phyloP scores from a whole-genome alignment of 2,113 vertebrate genomes.

The Ophiodon elongatus region DNA sequence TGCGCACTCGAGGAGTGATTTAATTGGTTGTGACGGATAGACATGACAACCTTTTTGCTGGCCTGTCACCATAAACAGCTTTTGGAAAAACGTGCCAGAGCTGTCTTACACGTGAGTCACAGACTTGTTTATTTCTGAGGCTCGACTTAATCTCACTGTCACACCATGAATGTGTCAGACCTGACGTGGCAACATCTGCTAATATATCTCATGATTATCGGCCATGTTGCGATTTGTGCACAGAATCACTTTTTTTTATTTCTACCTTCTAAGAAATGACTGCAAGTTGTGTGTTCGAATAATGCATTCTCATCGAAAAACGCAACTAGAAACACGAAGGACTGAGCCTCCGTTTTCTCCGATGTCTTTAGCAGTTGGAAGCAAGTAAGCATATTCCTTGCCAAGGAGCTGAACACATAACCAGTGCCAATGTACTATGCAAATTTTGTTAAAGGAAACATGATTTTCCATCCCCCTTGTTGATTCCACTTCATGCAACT shows the following conservation, averaged over 20 bases:
- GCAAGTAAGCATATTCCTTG: conserved; percentile 50
- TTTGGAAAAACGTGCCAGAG: conserved; percentile 31
- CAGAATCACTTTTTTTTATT: conserved; percentile 14
- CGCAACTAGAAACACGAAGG: conserved; percentile 14
- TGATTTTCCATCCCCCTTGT: conserved; percentile 66
- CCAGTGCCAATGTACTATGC: conserved; percentile 68
- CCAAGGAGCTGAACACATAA: conserved; percentile 62
- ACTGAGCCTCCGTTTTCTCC: conserved; percentile 43
- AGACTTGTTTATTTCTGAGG: conserved; percentile 25
- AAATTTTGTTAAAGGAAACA: conserved; percentile 72
- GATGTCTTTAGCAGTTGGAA: conserved; percentile 68
- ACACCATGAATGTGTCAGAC: background rate
- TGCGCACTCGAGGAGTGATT: conserved; percentile 46
- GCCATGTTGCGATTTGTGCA: conserved; percentile 22
- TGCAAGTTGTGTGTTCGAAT: conserved; percentile 23
- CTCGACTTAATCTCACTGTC: conserved; percentile 13
- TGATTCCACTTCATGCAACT: conserved; percentile 74
- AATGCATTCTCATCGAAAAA: conserved; percentile 38
- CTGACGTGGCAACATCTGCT: background rate
- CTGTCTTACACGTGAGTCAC: conserved; percentile 41
- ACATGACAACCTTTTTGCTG: conserved; percentile 51
- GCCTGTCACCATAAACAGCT: conserved; percentile 59
- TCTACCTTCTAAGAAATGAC: conserved; percentile 24
- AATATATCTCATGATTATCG: background rate
- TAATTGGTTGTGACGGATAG: conserved; percentile 70